Evolutionary conservation across 2,113 vertebrate genomes (phyloP), one percentile per base, ranked within the genome.

Genomic region (Laticauda colubrina): DNA sequence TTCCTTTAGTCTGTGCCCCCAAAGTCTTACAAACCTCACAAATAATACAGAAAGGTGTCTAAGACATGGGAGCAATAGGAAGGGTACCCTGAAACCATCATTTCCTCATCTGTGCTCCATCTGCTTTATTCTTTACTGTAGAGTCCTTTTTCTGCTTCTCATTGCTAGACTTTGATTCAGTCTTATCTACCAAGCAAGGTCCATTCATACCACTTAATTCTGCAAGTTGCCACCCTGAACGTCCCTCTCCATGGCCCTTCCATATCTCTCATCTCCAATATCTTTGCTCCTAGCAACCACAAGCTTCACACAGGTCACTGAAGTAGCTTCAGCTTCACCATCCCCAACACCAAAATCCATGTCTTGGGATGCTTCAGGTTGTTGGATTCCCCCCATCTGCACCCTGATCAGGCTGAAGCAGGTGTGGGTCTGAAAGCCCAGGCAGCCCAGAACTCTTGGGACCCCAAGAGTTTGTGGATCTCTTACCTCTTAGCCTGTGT

Each of bases 401-500:
- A 34, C 69, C 69, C 34, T 2, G 69, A 9, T 18, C 18, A 81
- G 34, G 34, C 69, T 75, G 69, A 75, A 75, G n/a, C 15, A 0
- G 34, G 34, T 39, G 75, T 81, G 75, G 75, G 34, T 81, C 75
- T 81, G 75, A 81, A 81, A 81, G 75, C 75, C 69, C 9, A 81
- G 15, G 75, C 75, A 81, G 34, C 18, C 34, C 18, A 39, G 75
- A 34, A 3, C 18, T 81, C 34, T 43, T 81, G 75, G 18, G 34
- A 43, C 24, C 54, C 9, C 15, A 39, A 51, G 48, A 51, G 54
- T 21, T 26, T 23, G 4, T 29, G 24, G 43, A 12, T 87, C 91
- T 86, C 94, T 96, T 96, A 96, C 96, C 95, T 96, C 95, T 93
- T 4, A 94, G 90, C 91, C 96, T 97, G 95, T 91, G 96, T 85